Conservation (phyloP, 2,113 vertebrate species). For the Peromyscus leucopus region DNA sequence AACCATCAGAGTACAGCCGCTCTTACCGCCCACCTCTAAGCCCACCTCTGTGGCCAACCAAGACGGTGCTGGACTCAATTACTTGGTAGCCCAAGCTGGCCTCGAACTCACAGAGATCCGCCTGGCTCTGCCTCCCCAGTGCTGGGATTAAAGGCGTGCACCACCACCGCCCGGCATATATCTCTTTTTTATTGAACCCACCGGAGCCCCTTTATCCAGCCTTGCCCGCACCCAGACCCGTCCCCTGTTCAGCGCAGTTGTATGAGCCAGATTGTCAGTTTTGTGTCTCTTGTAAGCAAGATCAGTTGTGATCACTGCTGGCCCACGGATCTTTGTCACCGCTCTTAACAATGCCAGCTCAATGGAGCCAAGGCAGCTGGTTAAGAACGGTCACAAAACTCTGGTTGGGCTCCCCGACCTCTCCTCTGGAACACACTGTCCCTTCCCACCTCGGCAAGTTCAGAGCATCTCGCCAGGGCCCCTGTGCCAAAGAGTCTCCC, state of each 20-base stretch:
- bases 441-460: not conserved
- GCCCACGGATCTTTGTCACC: not conserved
- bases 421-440: not conserved
- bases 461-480: not conserved
- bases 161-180: no score
- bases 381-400: not conserved
- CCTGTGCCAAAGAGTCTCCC: not conserved
- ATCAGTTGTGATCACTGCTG: not conserved
- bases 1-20: not conserved
- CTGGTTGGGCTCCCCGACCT: not conserved
- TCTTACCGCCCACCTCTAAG: no score
- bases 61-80: no score
- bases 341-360: not conserved
- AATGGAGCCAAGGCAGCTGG: not conserved
- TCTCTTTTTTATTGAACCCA: not conserved
- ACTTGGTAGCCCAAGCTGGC: no score
- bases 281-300: conserved; percentile 15
- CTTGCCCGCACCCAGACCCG: not conserved
- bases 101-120: no score
- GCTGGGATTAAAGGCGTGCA: no score
- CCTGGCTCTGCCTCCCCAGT: no score
- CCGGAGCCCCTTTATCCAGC: not conserved
- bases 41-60: no score
- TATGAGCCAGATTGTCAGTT: not conserved
- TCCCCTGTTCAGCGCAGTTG: not conserved